These are phyloP conservation scores for Lottia scabra DNA, from an alignment of 2,888 invertebrate species.

Conservation along the genomic window DNA sequence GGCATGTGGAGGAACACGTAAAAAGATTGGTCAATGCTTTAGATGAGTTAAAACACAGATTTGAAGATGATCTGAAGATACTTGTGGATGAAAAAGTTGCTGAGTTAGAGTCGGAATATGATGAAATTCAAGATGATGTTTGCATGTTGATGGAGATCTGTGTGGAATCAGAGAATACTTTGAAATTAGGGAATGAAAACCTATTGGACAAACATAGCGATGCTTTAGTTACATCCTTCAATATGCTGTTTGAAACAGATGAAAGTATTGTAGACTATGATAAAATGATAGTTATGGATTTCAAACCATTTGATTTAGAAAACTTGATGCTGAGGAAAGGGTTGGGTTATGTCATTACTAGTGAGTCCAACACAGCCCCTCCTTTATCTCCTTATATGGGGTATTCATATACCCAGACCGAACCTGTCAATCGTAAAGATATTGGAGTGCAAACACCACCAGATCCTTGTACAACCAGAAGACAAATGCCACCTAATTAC, in stretches of 20 bases:
- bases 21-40: background rate
- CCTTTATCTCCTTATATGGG: background rate
- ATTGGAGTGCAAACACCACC: background rate
- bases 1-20: constrained; percentile 10
- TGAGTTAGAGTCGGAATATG: constrained; percentile 12
- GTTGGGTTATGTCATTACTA: background rate
- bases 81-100: constrained; percentile 15
- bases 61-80: constrained; percentile 16
- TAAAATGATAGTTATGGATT: constrained; percentile 1
- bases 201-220: constrained; percentile 9
- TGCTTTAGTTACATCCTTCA: background rate
- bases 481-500: background rate
- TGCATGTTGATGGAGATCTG: constrained; percentile 22
- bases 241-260: background rate
- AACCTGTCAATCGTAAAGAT: background rate
- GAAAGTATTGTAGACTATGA: background rate
- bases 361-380: background rate
- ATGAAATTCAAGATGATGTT: constrained; percentile 18
- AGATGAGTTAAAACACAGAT: constrained; percentile 9
- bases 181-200: constrained; percentile 24
- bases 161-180: constrained; percentile 22
- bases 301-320: background rate
- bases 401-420: background rate
- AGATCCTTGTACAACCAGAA: background rate
- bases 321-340: background rate